Evolutionary conservation across 2,797 vertebrate genomes (phyloP).

Genomic region (Cossypha heuglini): DNA sequence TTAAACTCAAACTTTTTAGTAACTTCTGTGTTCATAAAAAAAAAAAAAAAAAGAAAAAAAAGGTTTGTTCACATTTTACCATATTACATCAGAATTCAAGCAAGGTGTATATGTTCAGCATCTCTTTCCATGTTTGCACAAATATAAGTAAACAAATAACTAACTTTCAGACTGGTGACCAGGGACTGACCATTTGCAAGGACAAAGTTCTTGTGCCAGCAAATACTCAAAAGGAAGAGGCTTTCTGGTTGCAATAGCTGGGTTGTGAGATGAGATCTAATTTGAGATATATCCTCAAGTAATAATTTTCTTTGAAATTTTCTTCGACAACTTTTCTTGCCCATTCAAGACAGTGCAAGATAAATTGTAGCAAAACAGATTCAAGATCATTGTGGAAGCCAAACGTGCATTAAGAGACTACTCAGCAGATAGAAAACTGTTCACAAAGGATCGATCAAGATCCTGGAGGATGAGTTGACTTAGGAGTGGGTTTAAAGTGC

Average conservation of each 20-base stretch:
- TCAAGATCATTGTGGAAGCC: neutral
- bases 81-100: neutral
- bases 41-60: neutral
- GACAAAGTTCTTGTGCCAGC: neutral
- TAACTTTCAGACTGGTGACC: neutral
- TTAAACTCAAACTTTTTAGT: neutral
- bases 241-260: neutral
- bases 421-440: neutral
- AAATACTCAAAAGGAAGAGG: neutral
- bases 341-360: neutral
- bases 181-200: accelerated
- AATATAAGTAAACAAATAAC: neutral
- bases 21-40: neutral
- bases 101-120: too few species aligned
- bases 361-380: neutral
- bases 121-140: neutral
- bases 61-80: neutral
- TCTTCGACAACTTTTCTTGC: neutral
- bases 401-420: neutral
- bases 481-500: neutral
- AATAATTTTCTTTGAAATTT: neutral
- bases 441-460: neutral
- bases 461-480: neutral
- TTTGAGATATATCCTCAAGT: neutral
- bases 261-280: neutral